Base-by-base conservation (phyloP, 2,113 vertebrate genomes). In the Ciconia maguari region DNA sequence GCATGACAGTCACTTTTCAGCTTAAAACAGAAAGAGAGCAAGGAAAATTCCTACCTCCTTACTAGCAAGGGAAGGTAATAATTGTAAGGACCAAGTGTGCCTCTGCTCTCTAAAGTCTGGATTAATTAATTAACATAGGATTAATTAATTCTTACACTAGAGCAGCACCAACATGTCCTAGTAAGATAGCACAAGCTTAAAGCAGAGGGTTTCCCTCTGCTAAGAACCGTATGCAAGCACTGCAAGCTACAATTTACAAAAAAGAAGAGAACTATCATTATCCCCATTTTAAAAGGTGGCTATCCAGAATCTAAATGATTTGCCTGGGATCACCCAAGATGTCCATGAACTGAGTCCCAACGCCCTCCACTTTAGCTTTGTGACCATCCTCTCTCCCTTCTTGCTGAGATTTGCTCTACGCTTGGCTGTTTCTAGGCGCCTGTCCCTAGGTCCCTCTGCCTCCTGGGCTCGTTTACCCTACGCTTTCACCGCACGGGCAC, bases 91-190 rank as follows among this genome's bases (percentile, higher is more conserved):
- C 52, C 44, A 66, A 90, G 48, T 3, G 0, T 41, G 55, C 44
- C 32, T 82, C 92, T 85, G 76, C 51, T 93, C 61, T 90, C 64
- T 57, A 27, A 94, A 90, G 85, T 84, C 52, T 87, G 38, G 69
- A 87, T 87, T 94, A 96, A 94, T 95, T 92, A 90, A 93, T 92
- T 88, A 96, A 85, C 62, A 89, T 49, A 79, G 19, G 52, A 92
- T 89, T 92, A 93, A 97, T 95, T 96, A 79, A 94, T 95, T 96
- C 77, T 70, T 87, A 70, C 68, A 75, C 49, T 62, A 52, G 18
- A 93, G 78, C 38, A 93, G 84, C 71, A 83, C 48, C 15, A 4
- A 83, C 71, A 77, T 60, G 55, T 58, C 66, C 87, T 65, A 57
- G 36, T 65, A 69, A 61, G 66, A 80, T 17, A 95, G 52, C 46